Evolutionary conservation across 2,797 vertebrate genomes (phyloP).

Genomic region (Enteromius anoplus): DNA sequence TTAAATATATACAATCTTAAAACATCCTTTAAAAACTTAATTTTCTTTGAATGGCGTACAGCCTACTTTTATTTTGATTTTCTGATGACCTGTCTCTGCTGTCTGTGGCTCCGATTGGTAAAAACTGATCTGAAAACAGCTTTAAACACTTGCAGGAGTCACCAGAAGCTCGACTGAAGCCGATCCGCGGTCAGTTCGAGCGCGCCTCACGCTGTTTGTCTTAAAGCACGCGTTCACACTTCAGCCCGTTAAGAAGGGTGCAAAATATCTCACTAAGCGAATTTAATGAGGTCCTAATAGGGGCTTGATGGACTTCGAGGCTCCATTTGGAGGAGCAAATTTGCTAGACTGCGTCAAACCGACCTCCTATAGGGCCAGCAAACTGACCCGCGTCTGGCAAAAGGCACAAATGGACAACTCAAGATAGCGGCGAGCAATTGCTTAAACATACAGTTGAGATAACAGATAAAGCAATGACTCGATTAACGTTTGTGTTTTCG

Average conservation of each 20-base stretch:
- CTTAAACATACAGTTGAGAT: slow-evolving; percentile 5
- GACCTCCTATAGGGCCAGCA: slow-evolving; percentile 62
- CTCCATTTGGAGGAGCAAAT: slow-evolving; percentile 61
- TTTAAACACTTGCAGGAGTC: neutral
- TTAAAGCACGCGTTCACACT: slow-evolving; percentile 61
- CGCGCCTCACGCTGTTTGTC: slow-evolving; percentile 4
- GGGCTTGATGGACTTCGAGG: slow-evolving; percentile 59
- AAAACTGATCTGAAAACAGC: slow-evolving; percentile 39
- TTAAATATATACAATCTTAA: neutral
- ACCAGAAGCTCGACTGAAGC: neutral
- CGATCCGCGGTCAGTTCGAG: slow-evolving; percentile 43
- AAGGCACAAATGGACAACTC: slow-evolving; percentile 71
- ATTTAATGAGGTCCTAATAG: slow-evolving; percentile 67
- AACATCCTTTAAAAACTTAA: neutral
- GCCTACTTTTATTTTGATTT: neutral
- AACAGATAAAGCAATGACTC: slow-evolving; percentile 16
- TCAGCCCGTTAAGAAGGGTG: slow-evolving; percentile 63
- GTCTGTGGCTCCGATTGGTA: neutral
- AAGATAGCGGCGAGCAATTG: slow-evolving; percentile 13
- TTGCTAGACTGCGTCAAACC: slow-evolving; percentile 38
- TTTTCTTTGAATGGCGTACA: neutral
- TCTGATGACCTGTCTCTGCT: neutral
- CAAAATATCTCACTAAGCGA: slow-evolving; percentile 62
- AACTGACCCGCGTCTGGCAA: slow-evolving; percentile 64
- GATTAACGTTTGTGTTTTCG: slow-evolving; percentile 16